Percentiles rank a stretch among this genome's conserved stretches.
phyloP scores from a whole-genome alignment of 2,888 invertebrate genomes.

The Aquatica leii region DNA sequence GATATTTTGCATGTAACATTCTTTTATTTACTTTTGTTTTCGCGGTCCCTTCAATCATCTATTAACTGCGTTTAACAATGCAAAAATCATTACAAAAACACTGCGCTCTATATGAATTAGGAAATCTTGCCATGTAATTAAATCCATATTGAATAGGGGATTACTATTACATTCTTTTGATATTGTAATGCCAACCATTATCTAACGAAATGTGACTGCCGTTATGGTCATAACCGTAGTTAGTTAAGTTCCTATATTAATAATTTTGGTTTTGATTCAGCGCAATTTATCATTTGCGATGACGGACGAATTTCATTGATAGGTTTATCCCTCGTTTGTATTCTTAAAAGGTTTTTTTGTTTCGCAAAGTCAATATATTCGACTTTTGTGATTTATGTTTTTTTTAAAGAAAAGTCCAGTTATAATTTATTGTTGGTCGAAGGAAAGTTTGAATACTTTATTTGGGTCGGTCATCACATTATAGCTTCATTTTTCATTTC shows the following conservation, averaged over 20 bases:
- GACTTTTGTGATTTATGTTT: conserved; percentile 19
- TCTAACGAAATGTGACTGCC: conserved; percentile 26
- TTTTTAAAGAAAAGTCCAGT: conserved; percentile 17
- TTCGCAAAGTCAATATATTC: conserved; percentile 25
- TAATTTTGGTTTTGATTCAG: conserved; percentile 34
- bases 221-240: conserved; percentile 22
- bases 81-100: too few species aligned
- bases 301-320: conserved; percentile 36
- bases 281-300: conserved; percentile 41
- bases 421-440: conserved; percentile 10
- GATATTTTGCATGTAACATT: too few species aligned
- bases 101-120: too few species aligned
- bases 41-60: too few species aligned
- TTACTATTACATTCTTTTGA: conserved; percentile 54
- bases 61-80: too few species aligned
- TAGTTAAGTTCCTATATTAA: conserved; percentile 36
- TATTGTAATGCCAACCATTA: conserved; percentile 52
- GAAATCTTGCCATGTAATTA: conserved; percentile 48
- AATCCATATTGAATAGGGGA: conserved; percentile 44
- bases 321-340: conserved; percentile 36
- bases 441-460: conserved; percentile 20
- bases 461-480: conserved; percentile 10
- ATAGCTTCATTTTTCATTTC: conserved; percentile 2
- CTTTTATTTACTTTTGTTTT: too few species aligned
- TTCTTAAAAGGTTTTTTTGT: conserved; percentile 39